These are phyloP conservation scores for Cephalopterus ornatus DNA, from an alignment of 2,113 vertebrate species.

Conservation along the genomic window DNA sequence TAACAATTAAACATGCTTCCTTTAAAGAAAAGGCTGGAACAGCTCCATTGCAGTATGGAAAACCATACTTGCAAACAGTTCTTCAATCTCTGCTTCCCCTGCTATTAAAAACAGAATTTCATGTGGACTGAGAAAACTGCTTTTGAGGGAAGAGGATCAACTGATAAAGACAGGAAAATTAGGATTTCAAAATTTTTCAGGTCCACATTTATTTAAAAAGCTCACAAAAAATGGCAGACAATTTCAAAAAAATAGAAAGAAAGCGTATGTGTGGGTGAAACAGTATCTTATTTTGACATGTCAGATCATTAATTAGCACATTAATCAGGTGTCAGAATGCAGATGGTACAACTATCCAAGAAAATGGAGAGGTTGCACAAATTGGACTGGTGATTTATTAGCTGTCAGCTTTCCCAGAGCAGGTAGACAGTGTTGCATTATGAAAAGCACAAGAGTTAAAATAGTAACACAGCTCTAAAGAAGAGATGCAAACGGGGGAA, in stretches of 20 bases:
- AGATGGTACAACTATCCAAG: slow-evolving; percentile 17
- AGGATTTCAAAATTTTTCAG: not conserved
- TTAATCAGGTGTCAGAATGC: slow-evolving; percentile 20
- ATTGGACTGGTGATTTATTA: not conserved
- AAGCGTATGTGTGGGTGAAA: not conserved
- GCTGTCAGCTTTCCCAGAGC: slow-evolving; percentile 4
- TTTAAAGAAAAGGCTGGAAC: not conserved
- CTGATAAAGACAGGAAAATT: not conserved
- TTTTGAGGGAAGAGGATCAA: not conserved
- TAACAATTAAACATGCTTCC: not conserved
- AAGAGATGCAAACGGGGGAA: not conserved
- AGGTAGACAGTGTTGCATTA: not conserved
- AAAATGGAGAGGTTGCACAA: slow-evolving; percentile 3
- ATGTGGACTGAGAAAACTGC: not conserved
- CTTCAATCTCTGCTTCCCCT: not conserved
- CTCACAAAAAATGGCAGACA: slow-evolving; percentile 21
- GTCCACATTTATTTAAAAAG: slow-evolving; percentile 49
- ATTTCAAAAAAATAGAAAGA: not conserved
- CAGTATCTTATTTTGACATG: not conserved
- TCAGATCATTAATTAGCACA: not conserved
- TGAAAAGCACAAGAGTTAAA: slow-evolving; percentile 8
- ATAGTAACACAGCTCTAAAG: not conserved
- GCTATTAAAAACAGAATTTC: not conserved
- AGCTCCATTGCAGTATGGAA: not conserved
- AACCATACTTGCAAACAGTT: not conserved